Percentiles rank a stretch among this genome's conserved stretches.
Conservation (phyloP, 2,113 vertebrate species). For the Daboia siamensis region DNA sequence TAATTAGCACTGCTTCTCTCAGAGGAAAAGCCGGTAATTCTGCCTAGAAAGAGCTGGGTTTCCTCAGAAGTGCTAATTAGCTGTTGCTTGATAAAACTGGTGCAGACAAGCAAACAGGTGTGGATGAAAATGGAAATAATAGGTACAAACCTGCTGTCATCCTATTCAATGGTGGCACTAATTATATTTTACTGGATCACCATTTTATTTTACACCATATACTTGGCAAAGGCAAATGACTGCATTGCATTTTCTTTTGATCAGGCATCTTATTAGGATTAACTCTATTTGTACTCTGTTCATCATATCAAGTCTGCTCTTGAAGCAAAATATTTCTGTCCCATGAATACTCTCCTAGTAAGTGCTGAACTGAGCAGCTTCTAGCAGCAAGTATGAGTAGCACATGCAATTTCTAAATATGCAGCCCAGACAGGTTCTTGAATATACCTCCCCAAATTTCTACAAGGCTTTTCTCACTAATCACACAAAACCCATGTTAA, state of each 20-base stretch:
- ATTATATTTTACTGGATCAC: constrained; percentile 54
- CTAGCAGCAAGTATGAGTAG: not conserved
- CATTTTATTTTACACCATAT: constrained; percentile 30
- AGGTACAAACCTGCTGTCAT: constrained; percentile 48
- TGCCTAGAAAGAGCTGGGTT: constrained; percentile 54
- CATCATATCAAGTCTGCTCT: not conserved
- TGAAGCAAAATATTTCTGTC: not conserved
- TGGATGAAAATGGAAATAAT: constrained; percentile 53
- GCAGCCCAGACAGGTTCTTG: not conserved
- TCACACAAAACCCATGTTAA: not conserved
- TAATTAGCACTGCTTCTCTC: constrained; percentile 64
- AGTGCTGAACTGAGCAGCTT: not conserved
- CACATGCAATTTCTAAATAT: not conserved
- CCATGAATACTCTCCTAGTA: not conserved
- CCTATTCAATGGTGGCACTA: constrained; percentile 42
- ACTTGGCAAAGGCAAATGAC: constrained; percentile 11
- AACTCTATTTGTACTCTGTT: not conserved
- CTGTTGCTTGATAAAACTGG: constrained; percentile 57
- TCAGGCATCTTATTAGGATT: constrained; percentile 1
- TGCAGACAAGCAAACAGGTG: constrained; percentile 55
- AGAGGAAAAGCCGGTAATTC: constrained; percentile 34
- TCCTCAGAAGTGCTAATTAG: constrained; percentile 69
- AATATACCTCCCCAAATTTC: not conserved
- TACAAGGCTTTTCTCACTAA: not conserved
- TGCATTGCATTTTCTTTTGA: not conserved